phyloP scores from a whole-genome alignment of 2,888 invertebrate species.

The Theristus sp. region DNA sequence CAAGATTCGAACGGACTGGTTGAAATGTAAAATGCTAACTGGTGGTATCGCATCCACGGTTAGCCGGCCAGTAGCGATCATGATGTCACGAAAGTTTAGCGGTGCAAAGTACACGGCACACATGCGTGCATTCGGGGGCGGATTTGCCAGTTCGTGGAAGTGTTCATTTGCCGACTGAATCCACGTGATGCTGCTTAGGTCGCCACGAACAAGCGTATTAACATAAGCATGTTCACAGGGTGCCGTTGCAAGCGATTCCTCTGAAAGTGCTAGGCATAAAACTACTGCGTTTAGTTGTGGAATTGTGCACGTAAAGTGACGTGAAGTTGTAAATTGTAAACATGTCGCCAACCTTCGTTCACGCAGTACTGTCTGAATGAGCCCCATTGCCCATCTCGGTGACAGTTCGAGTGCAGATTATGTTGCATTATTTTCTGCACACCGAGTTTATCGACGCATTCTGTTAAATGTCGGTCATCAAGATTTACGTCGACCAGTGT shows the following conservation, averaged over 20 bases:
- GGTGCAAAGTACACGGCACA: slow-evolving; percentile 38
- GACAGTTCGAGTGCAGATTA: slow-evolving; percentile 63
- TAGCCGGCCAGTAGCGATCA: slow-evolving; percentile 84
- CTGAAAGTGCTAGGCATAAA: too few species aligned
- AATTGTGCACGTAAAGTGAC: not conserved
- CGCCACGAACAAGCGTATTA: slow-evolving; percentile 69
- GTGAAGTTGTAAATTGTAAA: slow-evolving; percentile 5
- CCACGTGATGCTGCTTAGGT: slow-evolving; percentile 71
- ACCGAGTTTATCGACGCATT: not conserved
- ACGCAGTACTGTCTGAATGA: slow-evolving; percentile 57
- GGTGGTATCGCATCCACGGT: slow-evolving; percentile 70
- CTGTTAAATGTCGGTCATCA: not conserved
- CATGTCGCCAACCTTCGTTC: slow-evolving; percentile 34
- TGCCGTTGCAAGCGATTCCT: too few species aligned
- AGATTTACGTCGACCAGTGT: not conserved
- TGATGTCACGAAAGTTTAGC: slow-evolving; percentile 86
- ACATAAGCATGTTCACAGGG: slow-evolving; percentile 64
- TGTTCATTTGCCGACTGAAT: slow-evolving; percentile 59
- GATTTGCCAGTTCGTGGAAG: slow-evolving; percentile 26
- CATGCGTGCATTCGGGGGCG: slow-evolving; percentile 31
- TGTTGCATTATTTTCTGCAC: too few species aligned
- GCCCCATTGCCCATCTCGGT: slow-evolving; percentile 60
- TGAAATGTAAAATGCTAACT: too few species aligned
- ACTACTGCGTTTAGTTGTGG: too few species aligned
- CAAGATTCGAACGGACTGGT: too few species aligned